Percentiles rank a stretch among this genome's conserved stretches.
These are phyloP conservation scores for Melitaea cinxia DNA, from an alignment of 1,140 invertebrate species.

Conservation along the genomic window DNA sequence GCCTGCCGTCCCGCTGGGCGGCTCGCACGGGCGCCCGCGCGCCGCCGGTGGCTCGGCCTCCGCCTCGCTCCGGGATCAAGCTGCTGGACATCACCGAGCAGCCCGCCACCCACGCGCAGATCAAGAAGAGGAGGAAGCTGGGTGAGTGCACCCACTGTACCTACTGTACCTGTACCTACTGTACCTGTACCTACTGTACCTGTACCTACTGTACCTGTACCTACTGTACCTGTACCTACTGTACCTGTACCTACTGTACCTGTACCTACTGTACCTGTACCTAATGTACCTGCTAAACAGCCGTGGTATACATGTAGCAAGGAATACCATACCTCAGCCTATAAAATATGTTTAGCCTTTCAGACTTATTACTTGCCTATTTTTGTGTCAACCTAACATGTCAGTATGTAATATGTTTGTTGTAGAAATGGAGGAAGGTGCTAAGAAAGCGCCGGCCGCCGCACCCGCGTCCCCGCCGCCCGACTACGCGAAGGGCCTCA, in stretches of 20 bases:
- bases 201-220: no score
- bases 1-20: conserved; percentile 91
- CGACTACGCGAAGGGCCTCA: conserved; percentile 90
- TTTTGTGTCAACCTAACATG: no score
- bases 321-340: no score
- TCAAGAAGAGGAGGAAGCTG: conserved; percentile 82
- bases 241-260: no score
- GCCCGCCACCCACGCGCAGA: conserved; percentile 84
- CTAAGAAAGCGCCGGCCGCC: conserved; percentile 80
- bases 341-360: no score
- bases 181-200: no score
- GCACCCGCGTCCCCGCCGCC: conserved; percentile 64
- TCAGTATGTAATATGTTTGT: no score
- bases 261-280: no score
- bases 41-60: conserved; percentile 80
- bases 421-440: conserved; percentile 88
- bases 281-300: no score
- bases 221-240: no score
- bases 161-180: background rate
- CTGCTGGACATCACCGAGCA: conserved; percentile 96
- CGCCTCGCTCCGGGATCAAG: conserved; percentile 89
- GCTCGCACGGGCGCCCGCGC: conserved; percentile 81
- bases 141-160: conserved; percentile 47
- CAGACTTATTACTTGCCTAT: no score
- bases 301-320: no score